phyloP scores from a whole-genome alignment of 2,797 vertebrate genomes.

The Cossypha niveicapilla region DNA sequence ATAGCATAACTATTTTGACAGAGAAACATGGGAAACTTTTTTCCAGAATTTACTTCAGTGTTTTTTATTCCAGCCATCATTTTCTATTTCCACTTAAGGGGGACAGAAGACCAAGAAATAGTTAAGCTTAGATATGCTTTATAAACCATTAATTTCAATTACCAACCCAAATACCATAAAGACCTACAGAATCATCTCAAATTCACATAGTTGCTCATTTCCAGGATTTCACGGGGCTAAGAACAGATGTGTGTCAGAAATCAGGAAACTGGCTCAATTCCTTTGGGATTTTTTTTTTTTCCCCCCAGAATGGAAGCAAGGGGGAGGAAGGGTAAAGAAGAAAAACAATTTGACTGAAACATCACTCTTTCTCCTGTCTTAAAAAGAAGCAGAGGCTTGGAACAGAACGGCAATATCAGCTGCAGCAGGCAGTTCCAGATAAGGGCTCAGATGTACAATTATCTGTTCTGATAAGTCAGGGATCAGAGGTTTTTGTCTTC shows the following conservation, averaged over 20 bases:
- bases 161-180: constrained; percentile 17
- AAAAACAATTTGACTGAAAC: background rate
- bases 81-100: background rate
- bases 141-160: constrained; percentile 34
- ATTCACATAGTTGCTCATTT: constrained; percentile 49
- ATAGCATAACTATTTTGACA: background rate
- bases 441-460: background rate
- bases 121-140: constrained; percentile 25
- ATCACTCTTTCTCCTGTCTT: background rate
- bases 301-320: background rate
- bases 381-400: background rate
- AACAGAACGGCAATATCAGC: background rate
- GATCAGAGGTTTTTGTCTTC: background rate
- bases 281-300: background rate
- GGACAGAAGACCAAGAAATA: constrained; percentile 5
- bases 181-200: constrained; percentile 49
- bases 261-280: constrained; percentile 28
- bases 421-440: background rate
- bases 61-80: background rate
- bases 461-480: background rate
- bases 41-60: background rate
- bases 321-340: background rate
- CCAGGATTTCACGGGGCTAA: constrained; percentile 52
- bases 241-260: constrained; percentile 48
- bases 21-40: background rate